These are phyloP conservation scores for Pandemis heparana DNA, from an alignment of 2,888 invertebrate genomes.

Conservation along the genomic window DNA sequence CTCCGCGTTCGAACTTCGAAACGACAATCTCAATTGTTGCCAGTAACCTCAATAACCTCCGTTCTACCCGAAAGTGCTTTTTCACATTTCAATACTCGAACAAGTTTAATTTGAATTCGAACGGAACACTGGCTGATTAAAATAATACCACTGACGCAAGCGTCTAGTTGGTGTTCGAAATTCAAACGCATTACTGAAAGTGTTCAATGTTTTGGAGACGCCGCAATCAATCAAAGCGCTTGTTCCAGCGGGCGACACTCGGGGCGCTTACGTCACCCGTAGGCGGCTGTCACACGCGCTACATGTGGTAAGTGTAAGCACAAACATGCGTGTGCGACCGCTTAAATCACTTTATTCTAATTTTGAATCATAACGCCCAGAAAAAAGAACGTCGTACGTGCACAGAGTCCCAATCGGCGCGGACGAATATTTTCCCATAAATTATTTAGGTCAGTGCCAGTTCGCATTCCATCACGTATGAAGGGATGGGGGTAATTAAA, in stretches of 20 bases:
- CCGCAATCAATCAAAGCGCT: slow-evolving; percentile 42
- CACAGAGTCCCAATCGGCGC: slow-evolving; percentile 40
- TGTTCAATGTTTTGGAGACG: slow-evolving; percentile 44
- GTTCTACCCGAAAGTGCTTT: slow-evolving; percentile 42
- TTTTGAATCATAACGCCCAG: slow-evolving; percentile 45
- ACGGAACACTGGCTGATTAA: slow-evolving; percentile 42
- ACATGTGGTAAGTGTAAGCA: slow-evolving; percentile 42
- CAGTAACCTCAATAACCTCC: slow-evolving; percentile 39
- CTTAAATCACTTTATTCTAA: slow-evolving; percentile 44
- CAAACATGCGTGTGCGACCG: slow-evolving; percentile 37
- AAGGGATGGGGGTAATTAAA: slow-evolving; percentile 77
- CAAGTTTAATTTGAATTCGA: slow-evolving; percentile 40
- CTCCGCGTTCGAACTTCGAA: slow-evolving; percentile 30
- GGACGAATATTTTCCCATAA: slow-evolving; percentile 72
- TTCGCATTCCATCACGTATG: slow-evolving; percentile 73
- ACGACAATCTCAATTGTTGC: slow-evolving; percentile 41
- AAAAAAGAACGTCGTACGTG: slow-evolving; percentile 45
- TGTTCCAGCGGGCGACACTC: slow-evolving; percentile 36
- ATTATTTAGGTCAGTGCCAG: slow-evolving; percentile 75
- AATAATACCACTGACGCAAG: slow-evolving; percentile 42
- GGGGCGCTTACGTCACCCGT: slow-evolving; percentile 41
- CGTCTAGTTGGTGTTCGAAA: slow-evolving; percentile 37
- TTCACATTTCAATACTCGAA: slow-evolving; percentile 41
- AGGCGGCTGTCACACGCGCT: slow-evolving; percentile 39
- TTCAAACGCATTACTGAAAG: slow-evolving; percentile 42